Conservation (phyloP, 2,113 vertebrate species). For the Gymnocephalus cernua region DNA sequence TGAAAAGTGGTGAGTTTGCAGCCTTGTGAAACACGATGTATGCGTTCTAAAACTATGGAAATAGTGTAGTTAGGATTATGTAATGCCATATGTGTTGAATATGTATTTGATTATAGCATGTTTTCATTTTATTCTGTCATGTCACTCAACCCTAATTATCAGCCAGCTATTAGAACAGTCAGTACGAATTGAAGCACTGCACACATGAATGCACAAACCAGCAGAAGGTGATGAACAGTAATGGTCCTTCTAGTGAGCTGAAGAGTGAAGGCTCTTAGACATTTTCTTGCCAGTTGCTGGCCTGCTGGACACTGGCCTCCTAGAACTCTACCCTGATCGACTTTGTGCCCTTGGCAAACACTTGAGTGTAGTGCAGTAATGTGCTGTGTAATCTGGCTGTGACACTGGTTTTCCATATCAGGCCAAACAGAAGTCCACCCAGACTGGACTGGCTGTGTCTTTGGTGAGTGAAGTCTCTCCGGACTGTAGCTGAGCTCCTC, state of each 20-base stretch:
- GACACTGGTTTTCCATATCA: slow-evolving; percentile 51
- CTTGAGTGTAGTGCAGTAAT: slow-evolving; percentile 32
- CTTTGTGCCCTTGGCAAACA: slow-evolving; percentile 55
- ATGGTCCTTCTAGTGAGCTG: neutral
- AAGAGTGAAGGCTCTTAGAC: neutral
- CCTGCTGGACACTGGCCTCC: slow-evolving; percentile 19
- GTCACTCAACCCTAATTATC: neutral
- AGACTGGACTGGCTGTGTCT: slow-evolving; percentile 30
- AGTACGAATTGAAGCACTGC: neutral
- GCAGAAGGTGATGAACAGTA: neutral
- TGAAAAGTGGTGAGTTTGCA: neutral
- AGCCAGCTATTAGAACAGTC: neutral
- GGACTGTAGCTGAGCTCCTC: slow-evolving; percentile 47
- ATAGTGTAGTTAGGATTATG: neutral
- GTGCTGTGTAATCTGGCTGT: slow-evolving; percentile 53
- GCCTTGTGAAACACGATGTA: neutral
- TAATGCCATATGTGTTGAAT: neutral
- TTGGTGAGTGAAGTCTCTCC: slow-evolving; percentile 44
- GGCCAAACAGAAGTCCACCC: slow-evolving; percentile 47
- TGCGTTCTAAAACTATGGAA: neutral
- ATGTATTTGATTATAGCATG: neutral
- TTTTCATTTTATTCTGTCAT: neutral
- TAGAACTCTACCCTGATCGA: slow-evolving; percentile 29
- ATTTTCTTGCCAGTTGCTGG: neutral
- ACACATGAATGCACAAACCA: neutral